A percentile compares a stretch with the other conserved stretches of the same genome.
Evolutionary conservation across 1,140 invertebrate species (phyloP).

Genomic region (Lordiphosa clarofinis): DNA sequence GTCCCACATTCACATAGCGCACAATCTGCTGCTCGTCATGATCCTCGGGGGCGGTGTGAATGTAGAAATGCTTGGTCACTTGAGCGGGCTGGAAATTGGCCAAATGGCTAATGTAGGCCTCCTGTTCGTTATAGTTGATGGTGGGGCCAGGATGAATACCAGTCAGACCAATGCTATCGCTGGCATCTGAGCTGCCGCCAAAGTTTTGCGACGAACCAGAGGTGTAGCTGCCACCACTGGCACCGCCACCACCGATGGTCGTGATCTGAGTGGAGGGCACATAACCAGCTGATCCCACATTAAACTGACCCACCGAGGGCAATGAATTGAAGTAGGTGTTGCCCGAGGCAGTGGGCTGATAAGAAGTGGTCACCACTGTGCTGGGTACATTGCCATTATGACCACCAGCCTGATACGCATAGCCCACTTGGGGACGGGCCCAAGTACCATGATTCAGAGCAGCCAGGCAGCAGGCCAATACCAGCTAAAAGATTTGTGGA

Average conservation of each 20-base stretch:
- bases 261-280: conserved; percentile 28
- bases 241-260: conserved; percentile 1
- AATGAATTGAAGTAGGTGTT: conserved; percentile 58
- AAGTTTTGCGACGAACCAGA: not conserved
- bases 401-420: conserved; percentile 54
- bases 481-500: conserved; percentile 14
- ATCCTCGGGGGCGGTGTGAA: conserved; percentile 87
- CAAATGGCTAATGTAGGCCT: conserved; percentile 80
- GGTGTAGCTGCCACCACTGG: not conserved
- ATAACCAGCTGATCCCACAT: conserved; percentile 12
- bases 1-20: conserved; percentile 79
- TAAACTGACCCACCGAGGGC: conserved; percentile 46
- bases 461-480: conserved; percentile 59
- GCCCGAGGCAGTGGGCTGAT: conserved; percentile 73
- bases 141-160: conserved; percentile 50
- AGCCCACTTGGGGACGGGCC: conserved; percentile 59
- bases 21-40: conserved; percentile 80
- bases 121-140: conserved; percentile 77
- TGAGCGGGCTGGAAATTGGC: conserved; percentile 82
- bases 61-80: conserved; percentile 87
- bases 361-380: conserved; percentile 57
- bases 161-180: conserved; percentile 45
- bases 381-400: conserved; percentile 26
- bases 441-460: conserved; percentile 32
- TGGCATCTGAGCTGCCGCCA: conserved; percentile 2